Base-by-base conservation (phyloP, 2,113 vertebrate species). In the Nesoenas mayeri region DNA sequence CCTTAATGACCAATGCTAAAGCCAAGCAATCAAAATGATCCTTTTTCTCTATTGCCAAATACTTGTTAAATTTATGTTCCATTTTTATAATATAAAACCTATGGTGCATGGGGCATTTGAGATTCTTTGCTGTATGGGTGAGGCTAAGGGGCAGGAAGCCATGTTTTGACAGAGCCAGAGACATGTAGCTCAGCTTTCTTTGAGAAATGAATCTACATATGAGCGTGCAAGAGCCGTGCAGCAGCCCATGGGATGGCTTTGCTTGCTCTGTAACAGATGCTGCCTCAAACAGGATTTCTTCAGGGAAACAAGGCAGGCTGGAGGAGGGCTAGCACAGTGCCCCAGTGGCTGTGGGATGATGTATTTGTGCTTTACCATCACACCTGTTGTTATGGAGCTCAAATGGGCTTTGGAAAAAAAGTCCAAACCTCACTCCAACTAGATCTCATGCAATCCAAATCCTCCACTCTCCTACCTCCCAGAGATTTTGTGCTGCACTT, bases 301-400 rank as follows among this genome's bases (percentile, higher is more conserved):
- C 78, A 80, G 61, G 8, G 48, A 40, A n/a, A 64, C 1, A 3
- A 40, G 29, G 29, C 70, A 44, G 50, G 38, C 40, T 79, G 56
- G 78, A 64, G 50, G 19, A 71, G 36, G 34, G 67, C 71, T 64
- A 57, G 54, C 15, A 18, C 31, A 61, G 50, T 20, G 48, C 31
- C 31, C 25, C 62, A n/a, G 1, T 42, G 91, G 72, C 90, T 80
- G 61, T 42, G 53, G 56, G 44, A 93, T 84, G 91, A 97, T 91
- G 74, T 96, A 94, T 95, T 94, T 80, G 64, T 91, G 62, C 79
- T 61, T 93, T 56, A 77, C 82, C 89, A 75, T 92, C 92, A 79
- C 97, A 98, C 97, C 98, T 98, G 97, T 96, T 96, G 82, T 95
- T 91, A 72, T 3, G 40, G 71, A 93, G 88, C 92, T 97, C 92